These are phyloP conservation scores for Bettongia penicillata DNA, from an alignment of 2,113 vertebrate species.

Conservation along the genomic window DNA sequence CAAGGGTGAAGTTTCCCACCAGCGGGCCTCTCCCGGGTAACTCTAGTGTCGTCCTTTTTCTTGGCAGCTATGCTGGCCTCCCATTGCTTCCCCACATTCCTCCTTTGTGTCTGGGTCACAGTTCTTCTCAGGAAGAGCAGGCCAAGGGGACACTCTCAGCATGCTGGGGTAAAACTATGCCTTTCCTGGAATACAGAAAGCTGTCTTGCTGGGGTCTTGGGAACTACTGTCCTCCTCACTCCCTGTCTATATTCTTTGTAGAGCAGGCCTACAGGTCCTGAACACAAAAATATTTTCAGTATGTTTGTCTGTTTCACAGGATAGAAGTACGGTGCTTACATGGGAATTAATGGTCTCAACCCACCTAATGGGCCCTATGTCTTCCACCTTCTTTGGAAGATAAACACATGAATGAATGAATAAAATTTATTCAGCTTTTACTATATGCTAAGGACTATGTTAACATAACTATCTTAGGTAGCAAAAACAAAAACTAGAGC, in stretches of 20 bases:
- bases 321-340: background rate
- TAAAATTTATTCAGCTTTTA: constrained; percentile 27
- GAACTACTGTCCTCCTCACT: background rate
- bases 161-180: background rate
- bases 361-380: background rate
- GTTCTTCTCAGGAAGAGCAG: constrained; percentile 17
- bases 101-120: background rate
- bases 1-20: background rate
- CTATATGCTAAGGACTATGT: constrained; percentile 12
- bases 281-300: background rate
- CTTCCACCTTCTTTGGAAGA: background rate
- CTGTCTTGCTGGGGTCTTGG: background rate
- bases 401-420: background rate
- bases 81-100: background rate
- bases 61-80: constrained; percentile 8
- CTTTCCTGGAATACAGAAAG: constrained; percentile 6
- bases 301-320: background rate
- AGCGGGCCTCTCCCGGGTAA: background rate
- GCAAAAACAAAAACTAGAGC: background rate
- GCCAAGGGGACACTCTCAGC: background rate
- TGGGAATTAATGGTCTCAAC: background rate
- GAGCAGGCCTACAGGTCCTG: background rate
- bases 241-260: background rate
- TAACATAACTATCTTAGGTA: background rate
- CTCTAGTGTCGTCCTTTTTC: background rate